phyloP scores from a whole-genome alignment of 2,113 vertebrate species.

The Halcyon senegalensis region DNA sequence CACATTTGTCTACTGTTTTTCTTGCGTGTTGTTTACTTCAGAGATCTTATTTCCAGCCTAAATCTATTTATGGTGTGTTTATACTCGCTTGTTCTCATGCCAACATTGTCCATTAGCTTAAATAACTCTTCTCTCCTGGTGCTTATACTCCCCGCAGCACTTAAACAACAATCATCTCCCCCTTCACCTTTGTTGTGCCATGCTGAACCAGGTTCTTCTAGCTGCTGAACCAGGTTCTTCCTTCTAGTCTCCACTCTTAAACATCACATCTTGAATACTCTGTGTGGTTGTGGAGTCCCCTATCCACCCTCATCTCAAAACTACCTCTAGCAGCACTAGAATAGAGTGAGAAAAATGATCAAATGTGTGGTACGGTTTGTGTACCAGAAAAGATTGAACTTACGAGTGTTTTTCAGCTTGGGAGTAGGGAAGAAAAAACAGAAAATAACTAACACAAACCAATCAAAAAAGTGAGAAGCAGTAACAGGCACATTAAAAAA shows the following conservation, averaged over 20 bases:
- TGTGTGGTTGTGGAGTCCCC: not conserved
- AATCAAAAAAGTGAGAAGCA: not conserved
- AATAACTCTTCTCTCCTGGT: not conserved
- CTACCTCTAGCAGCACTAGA: not conserved
- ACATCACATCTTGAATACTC: not conserved
- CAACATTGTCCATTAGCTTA: constrained; percentile 25
- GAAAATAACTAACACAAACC: not conserved
- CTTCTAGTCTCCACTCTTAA: not conserved
- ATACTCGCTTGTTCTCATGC: constrained; percentile 11
- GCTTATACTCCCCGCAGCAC: not conserved
- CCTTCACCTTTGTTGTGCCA: not conserved
- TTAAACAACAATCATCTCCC: not conserved
- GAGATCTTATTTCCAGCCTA: constrained; percentile 20
- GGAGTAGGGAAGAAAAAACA: not conserved
- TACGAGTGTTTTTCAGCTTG: not conserved
- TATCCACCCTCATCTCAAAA: not conserved
- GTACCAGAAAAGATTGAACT: not conserved
- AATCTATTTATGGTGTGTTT: constrained; percentile 35
- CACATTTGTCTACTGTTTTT: not conserved
- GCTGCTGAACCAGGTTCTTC: too few species aligned
- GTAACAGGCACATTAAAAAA: not conserved
- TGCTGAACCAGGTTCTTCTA: not conserved
- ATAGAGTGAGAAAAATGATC: not conserved
- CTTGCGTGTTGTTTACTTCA: not conserved
- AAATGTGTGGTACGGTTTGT: not conserved